Conservation (phyloP, 2,113 vertebrate species). For the Centropristis striata region DNA sequence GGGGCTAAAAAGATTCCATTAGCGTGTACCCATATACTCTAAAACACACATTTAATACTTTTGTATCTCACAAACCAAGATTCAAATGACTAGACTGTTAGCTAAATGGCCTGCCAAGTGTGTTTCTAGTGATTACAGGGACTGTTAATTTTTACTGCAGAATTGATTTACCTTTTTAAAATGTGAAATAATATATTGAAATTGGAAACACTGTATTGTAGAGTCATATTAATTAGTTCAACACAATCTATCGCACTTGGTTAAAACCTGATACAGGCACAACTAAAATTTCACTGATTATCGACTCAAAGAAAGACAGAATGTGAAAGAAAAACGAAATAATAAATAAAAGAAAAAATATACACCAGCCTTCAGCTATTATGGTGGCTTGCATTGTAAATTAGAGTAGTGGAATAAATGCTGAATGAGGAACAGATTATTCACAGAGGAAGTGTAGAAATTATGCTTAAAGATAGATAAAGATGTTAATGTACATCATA, state of each 20-base stretch:
- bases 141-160: not conserved
- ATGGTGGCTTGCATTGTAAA: not conserved
- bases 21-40: not conserved
- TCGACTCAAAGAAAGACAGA: not conserved
- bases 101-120: not conserved
- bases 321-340: not conserved
- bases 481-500: not conserved
- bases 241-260: not conserved
- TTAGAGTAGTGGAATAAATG: not conserved
- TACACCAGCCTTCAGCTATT: not conserved
- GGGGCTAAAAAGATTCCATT: slow-evolving; percentile 24
- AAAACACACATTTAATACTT: slow-evolving; percentile 1
- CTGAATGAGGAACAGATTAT: not conserved
- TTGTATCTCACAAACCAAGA: not conserved
- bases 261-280: not conserved
- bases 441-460: not conserved
- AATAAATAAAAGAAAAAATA: too few species aligned
- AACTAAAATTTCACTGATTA: not conserved
- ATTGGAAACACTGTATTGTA: not conserved
- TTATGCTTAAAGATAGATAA: not conserved
- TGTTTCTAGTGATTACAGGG: not conserved
- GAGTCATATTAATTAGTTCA: not conserved
- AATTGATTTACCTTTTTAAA: not conserved
- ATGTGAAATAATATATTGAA: not conserved
- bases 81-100: not conserved